phyloP scores from a whole-genome alignment of 2,888 invertebrate genomes.

The Atherix ibis region DNA sequence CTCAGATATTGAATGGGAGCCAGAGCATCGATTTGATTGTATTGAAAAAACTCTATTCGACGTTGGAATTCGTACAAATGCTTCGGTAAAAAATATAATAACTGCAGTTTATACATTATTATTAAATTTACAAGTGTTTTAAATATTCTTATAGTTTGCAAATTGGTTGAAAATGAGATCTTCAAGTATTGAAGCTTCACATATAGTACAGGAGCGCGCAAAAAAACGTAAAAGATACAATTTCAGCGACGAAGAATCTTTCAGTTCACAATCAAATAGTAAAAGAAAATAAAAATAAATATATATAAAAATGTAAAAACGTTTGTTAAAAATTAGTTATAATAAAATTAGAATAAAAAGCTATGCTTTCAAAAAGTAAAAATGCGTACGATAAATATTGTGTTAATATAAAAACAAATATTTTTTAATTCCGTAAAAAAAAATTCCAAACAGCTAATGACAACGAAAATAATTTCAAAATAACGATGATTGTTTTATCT shows the following conservation, averaged over 20 bases:
- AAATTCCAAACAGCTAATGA: too few relatives aligned
- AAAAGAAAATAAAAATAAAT: too few relatives aligned
- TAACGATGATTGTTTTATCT: too few relatives aligned
- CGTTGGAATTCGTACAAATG: slow-evolving; percentile 24
- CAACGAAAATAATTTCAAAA: too few relatives aligned
- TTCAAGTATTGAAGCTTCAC: slow-evolving; percentile 22
- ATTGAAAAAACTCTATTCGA: slow-evolving; percentile 26
- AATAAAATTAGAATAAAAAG: too few relatives aligned
- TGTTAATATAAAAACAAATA: too few relatives aligned
- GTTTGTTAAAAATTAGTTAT: too few relatives aligned
- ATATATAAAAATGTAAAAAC: too few relatives aligned
- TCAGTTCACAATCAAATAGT: slow-evolving; percentile 4
- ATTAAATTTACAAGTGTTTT: background rate
- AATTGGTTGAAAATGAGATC: slow-evolving; percentile 29
- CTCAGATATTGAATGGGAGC: slow-evolving; percentile 18
- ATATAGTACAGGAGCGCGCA: slow-evolving; percentile 27
- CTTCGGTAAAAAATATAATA: slow-evolving; percentile 15
- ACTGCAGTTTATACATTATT: background rate
- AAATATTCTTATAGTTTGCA: slow-evolving; percentile 19
- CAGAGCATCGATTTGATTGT: slow-evolving; percentile 24
- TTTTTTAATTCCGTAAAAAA: too few relatives aligned
- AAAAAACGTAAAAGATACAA: slow-evolving; percentile 27
- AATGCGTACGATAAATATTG: too few relatives aligned
- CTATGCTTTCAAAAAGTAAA: too few relatives aligned
- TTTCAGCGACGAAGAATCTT: slow-evolving; percentile 18